Evolutionary conservation across 2,888 invertebrate species (phyloP).

Genomic region (Ophonus ardosiacus): DNA sequence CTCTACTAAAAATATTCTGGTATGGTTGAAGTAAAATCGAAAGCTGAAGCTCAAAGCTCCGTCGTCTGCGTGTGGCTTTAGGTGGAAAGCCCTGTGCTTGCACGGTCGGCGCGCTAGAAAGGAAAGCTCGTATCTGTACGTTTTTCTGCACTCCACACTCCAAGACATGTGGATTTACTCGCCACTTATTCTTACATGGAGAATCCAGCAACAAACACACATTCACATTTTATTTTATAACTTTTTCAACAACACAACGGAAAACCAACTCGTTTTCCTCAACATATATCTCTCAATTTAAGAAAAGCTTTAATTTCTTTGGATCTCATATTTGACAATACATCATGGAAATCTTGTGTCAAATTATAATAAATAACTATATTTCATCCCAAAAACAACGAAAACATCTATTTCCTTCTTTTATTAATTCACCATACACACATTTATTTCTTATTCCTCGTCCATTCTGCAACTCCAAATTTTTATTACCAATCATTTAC

Average conservation of each 20-base stretch:
- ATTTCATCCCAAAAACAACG: no score
- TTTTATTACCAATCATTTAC: slow-evolving; percentile 16
- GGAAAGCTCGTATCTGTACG: slow-evolving; percentile 41
- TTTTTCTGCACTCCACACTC: slow-evolving; percentile 41
- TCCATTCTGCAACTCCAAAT: not conserved
- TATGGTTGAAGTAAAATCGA: no score
- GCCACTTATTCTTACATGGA: slow-evolving; percentile 9
- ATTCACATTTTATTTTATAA: not conserved
- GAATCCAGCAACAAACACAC: not conserved
- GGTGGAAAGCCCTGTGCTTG: not conserved
- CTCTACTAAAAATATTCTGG: no score
- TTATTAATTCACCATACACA: not conserved
- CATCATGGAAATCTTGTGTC: no score
- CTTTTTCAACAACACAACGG: not conserved
- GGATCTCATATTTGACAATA: no score
- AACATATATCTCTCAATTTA: no score
- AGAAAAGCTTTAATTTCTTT: no score
- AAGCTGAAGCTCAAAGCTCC: not conserved
- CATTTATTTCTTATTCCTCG: not conserved
- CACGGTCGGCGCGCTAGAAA: slow-evolving; percentile 21
- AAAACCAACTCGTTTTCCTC: no score
- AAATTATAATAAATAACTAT: no score
- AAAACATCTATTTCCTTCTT: not conserved
- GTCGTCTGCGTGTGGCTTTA: slow-evolving; percentile 15
- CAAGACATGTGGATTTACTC: slow-evolving; percentile 27